Percentiles rank a stretch among this genome's conserved stretches.
Evolutionary conservation across 2,113 vertebrate genomes (phyloP).

Genomic region (Cygnus buccinator): DNA sequence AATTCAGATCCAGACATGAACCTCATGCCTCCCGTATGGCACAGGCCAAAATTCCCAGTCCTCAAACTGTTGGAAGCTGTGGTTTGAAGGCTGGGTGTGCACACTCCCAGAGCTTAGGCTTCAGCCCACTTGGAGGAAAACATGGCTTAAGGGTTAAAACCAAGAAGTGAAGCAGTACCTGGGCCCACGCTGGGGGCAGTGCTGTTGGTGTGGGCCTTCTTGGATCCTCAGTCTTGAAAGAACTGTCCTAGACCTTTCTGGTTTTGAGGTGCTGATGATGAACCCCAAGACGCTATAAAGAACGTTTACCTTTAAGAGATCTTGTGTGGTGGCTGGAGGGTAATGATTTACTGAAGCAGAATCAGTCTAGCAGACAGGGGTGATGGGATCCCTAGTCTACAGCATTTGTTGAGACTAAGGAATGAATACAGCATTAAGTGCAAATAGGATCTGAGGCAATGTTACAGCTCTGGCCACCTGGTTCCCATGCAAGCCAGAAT

Average conservation of each 20-base stretch:
- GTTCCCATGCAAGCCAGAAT: not conserved
- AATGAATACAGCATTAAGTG: not conserved
- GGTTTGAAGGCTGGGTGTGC: not conserved
- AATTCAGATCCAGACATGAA: not conserved
- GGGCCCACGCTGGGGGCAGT: not conserved
- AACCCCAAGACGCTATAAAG: not conserved
- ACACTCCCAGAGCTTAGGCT: not conserved
- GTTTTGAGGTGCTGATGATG: not conserved
- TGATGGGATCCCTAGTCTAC: not conserved
- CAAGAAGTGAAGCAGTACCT: not conserved
- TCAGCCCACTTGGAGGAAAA: not conserved
- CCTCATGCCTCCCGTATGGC: not conserved
- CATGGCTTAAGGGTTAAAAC: not conserved
- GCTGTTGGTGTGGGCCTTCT: not conserved
- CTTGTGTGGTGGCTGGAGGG: not conserved
- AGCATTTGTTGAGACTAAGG: not conserved
- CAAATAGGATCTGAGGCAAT: not conserved
- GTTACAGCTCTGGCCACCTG: not conserved
- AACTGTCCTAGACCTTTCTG: not conserved
- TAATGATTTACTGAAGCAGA: not conserved
- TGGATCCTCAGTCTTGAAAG: not conserved
- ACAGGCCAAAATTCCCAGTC: not conserved
- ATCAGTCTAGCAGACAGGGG: not conserved
- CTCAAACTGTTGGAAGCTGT: fast-evolving
- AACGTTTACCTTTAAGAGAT: not conserved